Percentiles rank a stretch among this genome's conserved stretches.
Evolutionary conservation across 1,140 invertebrate genomes (phyloP).

Genomic region (Trypoxylus dichotomus): DNA sequence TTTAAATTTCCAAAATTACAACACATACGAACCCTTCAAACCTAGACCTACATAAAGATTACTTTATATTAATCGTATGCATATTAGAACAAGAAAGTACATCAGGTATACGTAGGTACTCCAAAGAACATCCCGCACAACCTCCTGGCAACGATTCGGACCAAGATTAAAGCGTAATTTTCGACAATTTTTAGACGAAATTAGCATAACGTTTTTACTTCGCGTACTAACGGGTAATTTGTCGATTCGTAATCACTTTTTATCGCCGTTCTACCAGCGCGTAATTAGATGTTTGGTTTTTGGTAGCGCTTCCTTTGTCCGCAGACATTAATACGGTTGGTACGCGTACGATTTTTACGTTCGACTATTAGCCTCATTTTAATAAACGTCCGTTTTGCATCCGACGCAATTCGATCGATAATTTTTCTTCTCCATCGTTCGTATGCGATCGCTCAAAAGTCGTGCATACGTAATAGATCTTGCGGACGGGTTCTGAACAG

Average conservation of each 20-base stretch:
- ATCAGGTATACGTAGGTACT: neutral
- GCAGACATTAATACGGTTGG: neutral
- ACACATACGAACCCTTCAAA: neutral
- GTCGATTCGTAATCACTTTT: neutral
- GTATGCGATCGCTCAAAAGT: neutral
- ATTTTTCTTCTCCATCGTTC: neutral
- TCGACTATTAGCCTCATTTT: neutral
- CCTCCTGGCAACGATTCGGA: neutral
- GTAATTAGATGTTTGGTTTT: neutral
- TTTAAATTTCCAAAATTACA: slow-evolving; percentile 4
- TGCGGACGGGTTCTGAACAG: neutral
- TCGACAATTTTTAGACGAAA: neutral
- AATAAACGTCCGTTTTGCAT: neutral
- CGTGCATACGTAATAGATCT: neutral
- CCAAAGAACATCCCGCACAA: neutral
- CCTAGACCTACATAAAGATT: neutral
- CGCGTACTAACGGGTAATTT: neutral
- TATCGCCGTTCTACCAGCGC: neutral
- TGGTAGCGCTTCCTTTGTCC: neutral
- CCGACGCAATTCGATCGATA: neutral
- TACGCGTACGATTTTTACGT: neutral
- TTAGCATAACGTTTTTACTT: neutral
- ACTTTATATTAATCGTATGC: neutral
- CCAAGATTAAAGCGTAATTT: neutral
- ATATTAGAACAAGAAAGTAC: neutral